Percentiles rank a stretch among this genome's conserved stretches.
These are phyloP conservation scores for Oreonectes daqikongensis DNA, from an alignment of 2,797 vertebrate genomes.

Conservation along the genomic window DNA sequence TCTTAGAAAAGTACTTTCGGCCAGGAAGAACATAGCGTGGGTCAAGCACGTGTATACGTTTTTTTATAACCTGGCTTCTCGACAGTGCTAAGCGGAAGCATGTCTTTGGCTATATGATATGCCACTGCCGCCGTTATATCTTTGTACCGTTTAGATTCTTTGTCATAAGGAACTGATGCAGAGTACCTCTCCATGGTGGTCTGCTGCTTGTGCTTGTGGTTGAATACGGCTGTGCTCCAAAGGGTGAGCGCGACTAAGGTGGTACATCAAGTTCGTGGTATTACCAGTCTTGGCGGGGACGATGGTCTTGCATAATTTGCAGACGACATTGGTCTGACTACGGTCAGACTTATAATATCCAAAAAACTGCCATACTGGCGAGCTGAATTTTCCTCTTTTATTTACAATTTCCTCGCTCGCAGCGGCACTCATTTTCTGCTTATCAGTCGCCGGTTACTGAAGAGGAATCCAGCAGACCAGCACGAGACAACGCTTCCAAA, in stretches of 20 bases:
- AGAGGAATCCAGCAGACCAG: no score
- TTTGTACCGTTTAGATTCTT: not conserved
- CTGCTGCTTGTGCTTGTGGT: conserved; percentile 7
- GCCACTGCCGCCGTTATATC: conserved; percentile 18
- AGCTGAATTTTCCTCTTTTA: not conserved
- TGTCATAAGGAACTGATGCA: not conserved
- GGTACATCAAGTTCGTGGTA: not conserved
- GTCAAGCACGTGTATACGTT: not conserved
- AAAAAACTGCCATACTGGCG: conserved; percentile 8
- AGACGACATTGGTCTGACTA: not conserved
- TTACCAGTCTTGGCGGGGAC: not conserved
- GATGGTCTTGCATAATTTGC: not conserved
- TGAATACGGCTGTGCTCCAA: conserved; percentile 16
- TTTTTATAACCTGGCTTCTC: conserved; percentile 1
- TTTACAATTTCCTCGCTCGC: not conserved
- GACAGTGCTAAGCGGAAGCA: not conserved
- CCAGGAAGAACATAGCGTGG: conserved; percentile 7
- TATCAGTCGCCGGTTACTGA: no score
- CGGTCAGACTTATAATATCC: not conserved
- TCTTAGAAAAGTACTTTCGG: conserved; percentile 21
- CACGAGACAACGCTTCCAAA: not conserved
- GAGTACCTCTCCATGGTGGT: not conserved
- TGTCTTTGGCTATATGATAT: conserved; percentile 15
- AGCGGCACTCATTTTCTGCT: not conserved
- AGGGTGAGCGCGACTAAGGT: conserved; percentile 15